A percentile compares a stretch with the other conserved stretches of the same genome.
phyloP scores from a whole-genome alignment of 1,140 invertebrate genomes.

The Drosophila willistoni region DNA sequence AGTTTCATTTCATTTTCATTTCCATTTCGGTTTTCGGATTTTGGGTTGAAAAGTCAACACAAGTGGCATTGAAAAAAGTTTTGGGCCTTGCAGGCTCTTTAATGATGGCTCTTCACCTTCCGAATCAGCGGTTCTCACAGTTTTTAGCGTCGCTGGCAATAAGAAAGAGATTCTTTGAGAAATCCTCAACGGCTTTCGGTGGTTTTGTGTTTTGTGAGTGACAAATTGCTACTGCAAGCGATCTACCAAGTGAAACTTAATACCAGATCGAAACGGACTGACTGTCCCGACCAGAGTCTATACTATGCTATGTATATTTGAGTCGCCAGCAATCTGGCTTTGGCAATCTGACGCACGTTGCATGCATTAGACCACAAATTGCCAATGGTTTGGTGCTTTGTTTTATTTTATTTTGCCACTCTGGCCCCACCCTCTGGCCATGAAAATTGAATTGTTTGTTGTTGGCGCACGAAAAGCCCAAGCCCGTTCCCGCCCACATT shows the following conservation, averaged over 20 bases:
- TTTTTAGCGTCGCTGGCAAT: conserved; percentile 32
- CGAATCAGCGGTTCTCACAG: conserved; percentile 48
- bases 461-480: conserved; percentile 60
- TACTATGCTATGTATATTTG: conserved; percentile 2
- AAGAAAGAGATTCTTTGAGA: conserved; percentile 35
- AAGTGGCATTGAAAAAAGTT: conserved; percentile 68
- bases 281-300: neutral
- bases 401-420: conserved; percentile 25
- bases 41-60: conserved; percentile 71
- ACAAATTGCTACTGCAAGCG: conserved; percentile 65
- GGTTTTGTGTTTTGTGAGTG: conserved; percentile 41
- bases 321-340: conserved; percentile 45
- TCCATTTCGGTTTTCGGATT: conserved; percentile 57
- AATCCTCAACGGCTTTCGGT: neutral
- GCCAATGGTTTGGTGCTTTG: conserved; percentile 63
- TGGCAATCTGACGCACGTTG: conserved; percentile 74
- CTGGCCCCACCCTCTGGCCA: conserved; percentile 55
- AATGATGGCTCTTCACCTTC: conserved; percentile 46
- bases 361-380: conserved; percentile 77
- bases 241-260: conserved; percentile 50
- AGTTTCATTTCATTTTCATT: conserved; percentile 52
- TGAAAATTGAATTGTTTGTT: conserved; percentile 80
- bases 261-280: conserved; percentile 38
- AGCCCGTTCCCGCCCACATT: conserved; percentile 66
- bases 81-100: conserved; percentile 46